Evolutionary conservation across 1,140 invertebrate species (phyloP).

Genomic region (Drosophila malerkotliana): DNA sequence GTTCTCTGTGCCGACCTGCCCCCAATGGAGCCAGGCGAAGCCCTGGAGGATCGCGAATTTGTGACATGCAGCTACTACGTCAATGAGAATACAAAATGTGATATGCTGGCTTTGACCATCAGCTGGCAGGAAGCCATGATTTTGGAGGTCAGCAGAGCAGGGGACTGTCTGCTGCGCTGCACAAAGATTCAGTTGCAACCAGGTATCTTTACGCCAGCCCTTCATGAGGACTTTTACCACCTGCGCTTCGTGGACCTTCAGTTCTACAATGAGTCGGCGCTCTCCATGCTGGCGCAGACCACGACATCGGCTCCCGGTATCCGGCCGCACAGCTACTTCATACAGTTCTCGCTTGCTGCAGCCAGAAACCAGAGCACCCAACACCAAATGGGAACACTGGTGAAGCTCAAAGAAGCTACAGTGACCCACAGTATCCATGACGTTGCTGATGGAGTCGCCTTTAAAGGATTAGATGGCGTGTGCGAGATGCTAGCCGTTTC

Average conservation of each 20-base stretch:
- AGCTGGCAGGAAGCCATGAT: constrained; percentile 67
- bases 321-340: constrained; percentile 86
- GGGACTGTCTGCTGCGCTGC: constrained; percentile 53
- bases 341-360: constrained; percentile 87
- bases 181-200: constrained; percentile 68
- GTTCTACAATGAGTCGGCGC: constrained; percentile 91
- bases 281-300: constrained; percentile 90
- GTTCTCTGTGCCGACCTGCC: constrained; percentile 84
- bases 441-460: constrained; percentile 84
- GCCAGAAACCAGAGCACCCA: constrained; percentile 83
- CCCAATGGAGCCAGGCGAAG: constrained; percentile 47
- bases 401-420: constrained; percentile 85
- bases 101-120: constrained; percentile 67
- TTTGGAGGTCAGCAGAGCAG: constrained; percentile 62
- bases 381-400: constrained; percentile 74
- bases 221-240: constrained; percentile 69
- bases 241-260: constrained; percentile 84
- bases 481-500: constrained; percentile 92
- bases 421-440: constrained; percentile 84
- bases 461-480: constrained; percentile 90
- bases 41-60: constrained; percentile 67
- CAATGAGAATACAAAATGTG: constrained; percentile 50
- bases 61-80: constrained; percentile 70
- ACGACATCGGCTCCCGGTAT: constrained; percentile 74
- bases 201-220: constrained; percentile 70